Evolutionary conservation across 2,888 invertebrate species (phyloP).

Genomic region (Drosophila multiciliata): DNA sequence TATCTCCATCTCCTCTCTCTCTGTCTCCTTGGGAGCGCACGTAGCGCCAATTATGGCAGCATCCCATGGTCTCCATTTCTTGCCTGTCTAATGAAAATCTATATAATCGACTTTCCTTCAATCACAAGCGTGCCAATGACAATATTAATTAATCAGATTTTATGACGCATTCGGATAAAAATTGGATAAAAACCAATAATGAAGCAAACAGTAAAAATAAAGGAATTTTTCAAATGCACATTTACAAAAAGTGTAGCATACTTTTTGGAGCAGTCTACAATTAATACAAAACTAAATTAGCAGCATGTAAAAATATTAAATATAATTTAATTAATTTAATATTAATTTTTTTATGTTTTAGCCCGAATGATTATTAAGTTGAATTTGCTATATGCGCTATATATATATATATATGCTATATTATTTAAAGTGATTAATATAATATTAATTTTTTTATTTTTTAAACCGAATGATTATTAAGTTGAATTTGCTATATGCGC

Average conservation of each 20-base stretch:
- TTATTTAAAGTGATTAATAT: no score
- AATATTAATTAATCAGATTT: slow-evolving; percentile 24
- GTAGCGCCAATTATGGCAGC: slow-evolving; percentile 51
- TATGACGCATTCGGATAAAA: slow-evolving; percentile 19
- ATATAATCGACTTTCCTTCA: slow-evolving; percentile 36
- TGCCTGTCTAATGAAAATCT: slow-evolving; percentile 36
- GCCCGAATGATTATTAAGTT: background rate
- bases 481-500: background rate
- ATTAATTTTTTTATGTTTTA: no score
- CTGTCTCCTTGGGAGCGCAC: slow-evolving; percentile 24
- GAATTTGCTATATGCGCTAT: background rate
- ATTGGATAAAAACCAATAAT: no score
- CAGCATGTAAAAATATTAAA: background rate
- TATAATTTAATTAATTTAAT: background rate
- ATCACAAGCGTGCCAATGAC: slow-evolving; percentile 25
- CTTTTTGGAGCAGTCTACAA: slow-evolving; percentile 6
- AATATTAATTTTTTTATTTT: no score
- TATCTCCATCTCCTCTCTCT: background rate
- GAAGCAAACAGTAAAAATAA: background rate
- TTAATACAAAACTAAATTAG: background rate
- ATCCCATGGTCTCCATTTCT: background rate
- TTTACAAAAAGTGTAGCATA: background rate
- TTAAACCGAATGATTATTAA: background rate
- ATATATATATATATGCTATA: background rate
- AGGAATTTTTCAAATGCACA: background rate